These are phyloP conservation scores for Chaetodon trifasciatus DNA, from an alignment of 2,797 vertebrate genomes.

Conservation along the genomic window DNA sequence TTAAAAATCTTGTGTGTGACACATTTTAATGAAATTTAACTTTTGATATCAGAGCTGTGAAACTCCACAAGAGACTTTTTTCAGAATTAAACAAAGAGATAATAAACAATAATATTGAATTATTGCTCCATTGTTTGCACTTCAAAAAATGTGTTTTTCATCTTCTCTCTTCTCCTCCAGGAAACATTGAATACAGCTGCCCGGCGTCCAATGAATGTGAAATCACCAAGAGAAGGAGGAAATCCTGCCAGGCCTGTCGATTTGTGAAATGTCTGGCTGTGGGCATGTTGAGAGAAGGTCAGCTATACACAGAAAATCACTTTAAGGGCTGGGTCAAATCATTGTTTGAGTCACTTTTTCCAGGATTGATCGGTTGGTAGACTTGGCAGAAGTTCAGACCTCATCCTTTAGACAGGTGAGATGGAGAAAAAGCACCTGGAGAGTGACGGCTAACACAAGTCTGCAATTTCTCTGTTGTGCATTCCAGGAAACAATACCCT, in stretches of 20 bases:
- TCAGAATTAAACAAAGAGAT: background rate
- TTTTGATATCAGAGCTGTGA: background rate
- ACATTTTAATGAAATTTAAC: background rate
- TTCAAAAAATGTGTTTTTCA: background rate
- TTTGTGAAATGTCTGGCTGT: constrained; percentile 98
- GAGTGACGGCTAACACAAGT: constrained; percentile 15
- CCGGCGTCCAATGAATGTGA: constrained; percentile 98
- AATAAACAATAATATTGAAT: background rate
- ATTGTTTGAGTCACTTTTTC: constrained; percentile 34
- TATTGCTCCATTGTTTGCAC: background rate
- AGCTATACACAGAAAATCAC: constrained; percentile 64
- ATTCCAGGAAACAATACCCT: constrained; percentile 54
- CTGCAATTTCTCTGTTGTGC: constrained; percentile 33
- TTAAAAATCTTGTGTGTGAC: background rate
- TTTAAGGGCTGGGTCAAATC: constrained; percentile 34
- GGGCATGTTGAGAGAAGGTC: constrained; percentile 99
- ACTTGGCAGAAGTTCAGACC: constrained; percentile 42
- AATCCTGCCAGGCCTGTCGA: constrained; percentile 98
- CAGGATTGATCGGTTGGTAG: constrained; percentile 19
- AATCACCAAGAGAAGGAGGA: constrained; percentile 98
- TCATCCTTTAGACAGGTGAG: constrained; percentile 18
- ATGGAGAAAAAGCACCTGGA: background rate
- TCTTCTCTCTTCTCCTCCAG: constrained; percentile 73
- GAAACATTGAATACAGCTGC: constrained; percentile 98
- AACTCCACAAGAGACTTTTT: background rate